Evolutionary conservation across 1,140 invertebrate species (phyloP).

Genomic region (Drosophila littoralis): DNA sequence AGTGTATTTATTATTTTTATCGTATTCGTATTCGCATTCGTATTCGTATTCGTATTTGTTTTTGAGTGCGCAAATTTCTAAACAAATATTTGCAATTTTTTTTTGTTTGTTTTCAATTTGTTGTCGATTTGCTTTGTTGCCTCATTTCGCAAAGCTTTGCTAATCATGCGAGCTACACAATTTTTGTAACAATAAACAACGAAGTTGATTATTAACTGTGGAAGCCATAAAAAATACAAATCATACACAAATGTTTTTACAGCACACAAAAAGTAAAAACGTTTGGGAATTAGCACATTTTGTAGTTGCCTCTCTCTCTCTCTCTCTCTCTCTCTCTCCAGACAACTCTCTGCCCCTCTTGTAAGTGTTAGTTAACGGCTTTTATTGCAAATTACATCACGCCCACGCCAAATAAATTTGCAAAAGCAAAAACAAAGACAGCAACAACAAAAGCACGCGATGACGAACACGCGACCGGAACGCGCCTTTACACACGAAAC

Average conservation of each 20-base stretch:
- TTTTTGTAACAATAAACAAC: conserved; percentile 73
- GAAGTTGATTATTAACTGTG: conserved; percentile 69
- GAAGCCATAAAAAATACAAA: conserved; percentile 29
- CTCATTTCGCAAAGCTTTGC: conserved; percentile 33
- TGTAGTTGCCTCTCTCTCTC: conserved; percentile 16
- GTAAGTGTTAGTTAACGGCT: conserved; percentile 70
- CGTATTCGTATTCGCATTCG: neutral
- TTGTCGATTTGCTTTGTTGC: conserved; percentile 29
- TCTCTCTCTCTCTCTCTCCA: neutral
- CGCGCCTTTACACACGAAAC: conserved; percentile 60
- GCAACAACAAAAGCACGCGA: conserved; percentile 53
- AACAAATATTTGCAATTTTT: conserved; percentile 44
- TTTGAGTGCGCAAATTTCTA: conserved; percentile 50
- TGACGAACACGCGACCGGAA: conserved; percentile 74
- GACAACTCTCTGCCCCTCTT: neutral
- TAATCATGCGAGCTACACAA: conserved; percentile 36
- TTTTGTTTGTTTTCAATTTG: conserved; percentile 30
- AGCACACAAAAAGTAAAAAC: conserved; percentile 13
- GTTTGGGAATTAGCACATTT: conserved; percentile 69
- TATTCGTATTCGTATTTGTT: neutral
- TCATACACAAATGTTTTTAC: conserved; percentile 42
- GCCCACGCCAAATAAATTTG: conserved; percentile 63
- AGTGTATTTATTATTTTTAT: conserved; percentile 1
- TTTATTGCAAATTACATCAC: conserved; percentile 81
- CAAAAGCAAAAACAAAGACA: conserved; percentile 26